Base-by-base conservation (phyloP, 2,113 vertebrate genomes). In the Paracanthobrama guichenoti region DNA sequence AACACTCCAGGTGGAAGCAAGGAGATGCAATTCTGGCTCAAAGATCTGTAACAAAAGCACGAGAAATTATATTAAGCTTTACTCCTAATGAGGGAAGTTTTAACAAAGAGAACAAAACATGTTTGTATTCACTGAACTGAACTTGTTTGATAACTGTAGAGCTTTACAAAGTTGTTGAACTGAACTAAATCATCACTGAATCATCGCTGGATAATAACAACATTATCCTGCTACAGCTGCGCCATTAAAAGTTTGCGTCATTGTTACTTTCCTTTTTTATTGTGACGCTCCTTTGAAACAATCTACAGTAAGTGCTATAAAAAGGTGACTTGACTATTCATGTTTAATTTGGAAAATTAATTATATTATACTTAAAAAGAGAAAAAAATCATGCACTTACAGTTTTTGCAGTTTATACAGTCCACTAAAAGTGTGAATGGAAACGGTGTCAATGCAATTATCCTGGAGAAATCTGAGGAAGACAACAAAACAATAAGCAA, bases 381-480 rank as follows among this genome's bases (percentile, higher is more conserved):
- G 6, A n/a, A 3, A 60, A 11, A 60, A 48, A 74, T 9, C 22
- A 83, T 62, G 3, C 84, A 95, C 94, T 96, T 85, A 95, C 94
- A 96, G 48, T 89, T 90, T 95, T 83, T 93, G 91, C 24, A 96
- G 91, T 55, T 85, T 93, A 80, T 90, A 85, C 73, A 96, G 89
- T 84, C 95, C 93, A 57, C 88, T 92, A 89, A 97, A 95, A 24
- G 94, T 93, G 59, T 91, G 91, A 55, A 87, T 91, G 84, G 94
- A 96, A 78, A 96, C 86, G 16, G 82, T 84, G 87, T 84, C 88
- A 62, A 97, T 93, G 84, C 92, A 94, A 84, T 95, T 95, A 85
- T 95, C 89, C 82, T 96, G 94, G 22, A 96, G 94, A 89, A 95
- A 96, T 82, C 93, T 92, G 72, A 31, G 67, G 73, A 69, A 81